These are phyloP conservation scores for Lophura nycthemera DNA, from an alignment of 2,113 vertebrate species.

Conservation along the genomic window DNA sequence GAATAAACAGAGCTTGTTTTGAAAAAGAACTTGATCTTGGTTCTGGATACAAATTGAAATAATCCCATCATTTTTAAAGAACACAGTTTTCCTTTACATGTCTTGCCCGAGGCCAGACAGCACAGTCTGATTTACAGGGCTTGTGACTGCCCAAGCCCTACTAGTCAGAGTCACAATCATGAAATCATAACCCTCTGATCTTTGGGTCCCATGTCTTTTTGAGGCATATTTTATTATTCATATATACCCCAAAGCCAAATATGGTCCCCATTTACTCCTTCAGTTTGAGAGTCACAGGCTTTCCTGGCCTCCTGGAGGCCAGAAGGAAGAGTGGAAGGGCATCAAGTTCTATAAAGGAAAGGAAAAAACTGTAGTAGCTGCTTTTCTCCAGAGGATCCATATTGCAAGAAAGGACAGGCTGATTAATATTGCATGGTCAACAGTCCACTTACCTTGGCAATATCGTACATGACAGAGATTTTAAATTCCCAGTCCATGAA, in stretches of 20 bases:
- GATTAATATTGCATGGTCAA: background rate
- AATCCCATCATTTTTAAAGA: background rate
- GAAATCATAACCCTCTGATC: background rate
- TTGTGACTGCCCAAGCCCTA: background rate
- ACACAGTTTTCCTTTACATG: background rate
- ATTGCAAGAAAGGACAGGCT: background rate
- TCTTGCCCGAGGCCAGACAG: background rate
- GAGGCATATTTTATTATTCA: background rate
- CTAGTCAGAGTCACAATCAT: background rate
- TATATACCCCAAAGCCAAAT: background rate
- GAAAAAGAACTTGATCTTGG: background rate
- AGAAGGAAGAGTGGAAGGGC: background rate
- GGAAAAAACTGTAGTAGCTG: background rate
- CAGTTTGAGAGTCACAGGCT: background rate
- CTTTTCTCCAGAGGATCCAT: background rate
- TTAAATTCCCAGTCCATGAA: constrained; percentile 99
- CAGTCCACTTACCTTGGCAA: constrained; percentile 89
- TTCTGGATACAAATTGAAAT: background rate
- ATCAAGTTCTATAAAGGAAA: background rate
- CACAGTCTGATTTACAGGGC: background rate
- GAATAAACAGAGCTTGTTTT: background rate
- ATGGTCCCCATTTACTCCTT: background rate
- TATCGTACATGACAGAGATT: constrained; percentile 97
- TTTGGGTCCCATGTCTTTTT: background rate
- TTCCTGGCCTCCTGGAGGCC: background rate